Evolutionary conservation across 2,113 vertebrate genomes (phyloP), one percentile per base, ranked within the genome.

Genomic region (Menura novaehollandiae): DNA sequence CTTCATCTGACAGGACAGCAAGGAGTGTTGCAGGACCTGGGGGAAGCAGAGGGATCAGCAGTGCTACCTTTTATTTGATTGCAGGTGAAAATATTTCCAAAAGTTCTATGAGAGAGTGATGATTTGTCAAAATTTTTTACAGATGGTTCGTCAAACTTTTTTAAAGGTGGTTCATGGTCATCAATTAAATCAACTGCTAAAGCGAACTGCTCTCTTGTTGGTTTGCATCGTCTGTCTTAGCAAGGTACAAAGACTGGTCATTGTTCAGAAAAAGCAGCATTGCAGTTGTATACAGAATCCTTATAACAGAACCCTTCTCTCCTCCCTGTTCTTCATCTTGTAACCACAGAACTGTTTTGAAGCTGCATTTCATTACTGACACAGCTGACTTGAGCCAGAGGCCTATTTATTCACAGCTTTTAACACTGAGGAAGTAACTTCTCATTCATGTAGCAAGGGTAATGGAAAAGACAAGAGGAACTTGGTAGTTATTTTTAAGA

Each of bases 401-500:
- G 13, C 30, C 46, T 58, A 7, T 80, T 91, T 93, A 58, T 66
- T 93, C 53, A 85, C 53, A 69, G 55, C 59, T 94, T 92, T 91
- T 85, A 66, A 59, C 62, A 91, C 44, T 80, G 67, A 91, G 88
- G 92, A 96, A 90, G 59, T 88, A 91, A 78, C 72, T 88, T 90
- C 52, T 95, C 46, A 51, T 93, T 96, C 15, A 13, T 80, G 59
- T 83, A 66, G 63, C 33, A 83, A 81, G 51, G 53, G 75, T 60
- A 74, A 74, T 90, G 88, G 88, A 96, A 95, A 88, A 90, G 71
- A 59, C 49, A 88, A 88, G 90, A 92, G 92, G 85, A 96, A 96
- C 78, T 80, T 80, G 39, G 63, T 28, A 69, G 41, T 53, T 90
- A 47, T 94, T 96, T 94, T 95, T 77, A 92, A 85, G 79, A 91